A percentile compares a stretch with the other conserved stretches of the same genome.
Evolutionary conservation across 2,888 invertebrate genomes (phyloP).

Genomic region (Drosophila neonasuta): DNA sequence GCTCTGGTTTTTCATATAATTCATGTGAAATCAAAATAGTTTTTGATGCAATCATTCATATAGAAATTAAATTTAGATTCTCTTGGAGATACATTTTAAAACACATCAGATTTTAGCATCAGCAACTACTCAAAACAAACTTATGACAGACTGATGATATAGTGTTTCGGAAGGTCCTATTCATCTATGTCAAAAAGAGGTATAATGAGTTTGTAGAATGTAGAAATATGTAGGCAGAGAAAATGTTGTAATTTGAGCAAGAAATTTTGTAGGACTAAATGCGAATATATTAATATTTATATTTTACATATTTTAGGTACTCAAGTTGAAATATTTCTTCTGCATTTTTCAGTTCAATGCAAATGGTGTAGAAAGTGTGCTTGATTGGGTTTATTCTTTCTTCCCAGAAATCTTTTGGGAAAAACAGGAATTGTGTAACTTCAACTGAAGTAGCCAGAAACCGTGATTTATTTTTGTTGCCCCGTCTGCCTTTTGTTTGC

Average conservation of each 20-base stretch:
- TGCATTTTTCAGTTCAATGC: slow-evolving; percentile 4
- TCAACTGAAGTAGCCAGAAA: neutral
- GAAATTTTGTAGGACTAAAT: neutral
- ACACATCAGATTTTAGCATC: slow-evolving; percentile 9
- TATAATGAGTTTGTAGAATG: neutral
- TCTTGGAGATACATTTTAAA: slow-evolving; percentile 9
- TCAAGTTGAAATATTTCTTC: too few relatives aligned
- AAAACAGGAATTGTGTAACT: neutral
- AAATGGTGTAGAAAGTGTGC: neutral
- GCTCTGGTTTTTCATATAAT: slow-evolving; percentile 9
- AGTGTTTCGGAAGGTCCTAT: neutral
- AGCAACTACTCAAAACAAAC: slow-evolving; percentile 1
- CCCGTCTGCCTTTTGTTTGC: slow-evolving; percentile 10
- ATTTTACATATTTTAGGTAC: too few relatives aligned
- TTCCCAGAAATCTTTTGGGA: neutral
- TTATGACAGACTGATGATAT: slow-evolving; percentile 8
- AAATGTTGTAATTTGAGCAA: too few relatives aligned
- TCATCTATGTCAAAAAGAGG: neutral
- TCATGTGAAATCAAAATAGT: slow-evolving; percentile 15
- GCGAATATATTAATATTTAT: too few relatives aligned
- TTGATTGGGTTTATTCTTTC: slow-evolving; percentile 6
- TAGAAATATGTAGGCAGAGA: neutral
- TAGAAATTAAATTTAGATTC: slow-evolving; percentile 10
- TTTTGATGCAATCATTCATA: slow-evolving; percentile 19
- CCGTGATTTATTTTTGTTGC: neutral